A percentile compares a stretch with the other conserved stretches of the same genome.
Conservation (phyloP, 2,888 invertebrate species). For the Eupithecia abbreviata region DNA sequence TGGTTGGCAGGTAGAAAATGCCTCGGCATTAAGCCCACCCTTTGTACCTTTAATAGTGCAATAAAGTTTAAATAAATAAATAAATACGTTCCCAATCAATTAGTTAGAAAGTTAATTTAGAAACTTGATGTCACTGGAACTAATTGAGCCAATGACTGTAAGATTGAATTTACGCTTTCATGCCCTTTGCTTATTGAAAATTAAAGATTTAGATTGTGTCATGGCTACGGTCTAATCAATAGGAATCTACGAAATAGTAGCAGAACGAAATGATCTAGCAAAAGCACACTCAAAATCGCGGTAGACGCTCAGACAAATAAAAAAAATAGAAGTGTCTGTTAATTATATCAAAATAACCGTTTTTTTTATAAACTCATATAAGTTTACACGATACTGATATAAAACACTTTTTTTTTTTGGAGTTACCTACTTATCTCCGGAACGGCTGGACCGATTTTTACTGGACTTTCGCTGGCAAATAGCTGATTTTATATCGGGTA, state of each 20-base stretch:
- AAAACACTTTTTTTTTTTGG: too few relatives aligned
- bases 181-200: slow-evolving; percentile 41
- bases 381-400: too few relatives aligned
- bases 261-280: not conserved
- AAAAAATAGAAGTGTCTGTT: not conserved
- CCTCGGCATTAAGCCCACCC: too few relatives aligned
- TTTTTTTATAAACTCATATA: not conserved
- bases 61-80: too few relatives aligned
- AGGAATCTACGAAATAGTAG: not conserved
- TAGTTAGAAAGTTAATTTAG: slow-evolving; percentile 40
- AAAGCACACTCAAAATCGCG: not conserved
- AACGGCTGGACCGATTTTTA: not conserved
- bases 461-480: not conserved
- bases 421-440: not conserved
- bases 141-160: slow-evolving; percentile 55
- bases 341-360: not conserved
- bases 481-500: not conserved
- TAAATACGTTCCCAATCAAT: slow-evolving; percentile 13
- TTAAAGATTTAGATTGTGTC: slow-evolving; percentile 2
- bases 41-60: too few relatives aligned
- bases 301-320: not conserved
- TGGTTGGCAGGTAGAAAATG: too few relatives aligned
- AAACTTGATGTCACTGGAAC: slow-evolving; percentile 58
- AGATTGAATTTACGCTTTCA: slow-evolving; percentile 64
- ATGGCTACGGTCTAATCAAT: not conserved